These are phyloP conservation scores for Gobio occitaniae DNA, from an alignment of 2,797 vertebrate genomes.

Conservation along the genomic window DNA sequence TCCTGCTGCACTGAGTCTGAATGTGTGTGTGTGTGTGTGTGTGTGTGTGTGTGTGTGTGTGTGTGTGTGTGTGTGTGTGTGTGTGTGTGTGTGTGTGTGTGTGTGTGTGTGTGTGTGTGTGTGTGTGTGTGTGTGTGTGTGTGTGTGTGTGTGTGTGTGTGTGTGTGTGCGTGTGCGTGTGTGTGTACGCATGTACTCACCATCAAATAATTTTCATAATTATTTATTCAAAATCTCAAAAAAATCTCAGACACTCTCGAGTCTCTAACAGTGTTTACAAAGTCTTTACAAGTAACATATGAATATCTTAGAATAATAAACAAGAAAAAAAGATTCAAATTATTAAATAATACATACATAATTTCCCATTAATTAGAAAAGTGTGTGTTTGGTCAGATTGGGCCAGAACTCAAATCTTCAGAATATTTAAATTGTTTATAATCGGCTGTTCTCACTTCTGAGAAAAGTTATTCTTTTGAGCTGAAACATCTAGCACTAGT, in stretches of 20 bases:
- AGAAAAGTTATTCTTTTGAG: not conserved
- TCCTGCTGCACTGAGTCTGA: not conserved
- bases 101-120: too few relatives aligned
- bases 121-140: not conserved
- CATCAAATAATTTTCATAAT: not conserved
- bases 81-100: too few relatives aligned
- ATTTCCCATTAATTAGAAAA: not conserved
- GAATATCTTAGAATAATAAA: not conserved
- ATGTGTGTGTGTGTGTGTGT: not conserved
- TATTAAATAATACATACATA: not conserved
- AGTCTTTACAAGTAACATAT: not conserved
- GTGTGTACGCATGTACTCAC: not conserved
- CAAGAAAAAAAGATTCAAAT: not conserved
- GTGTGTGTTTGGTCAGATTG: not conserved
- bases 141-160: too few relatives aligned
- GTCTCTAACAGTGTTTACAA: not conserved
- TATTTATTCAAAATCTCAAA: slow-evolving; percentile 11
- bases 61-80: too few relatives aligned
- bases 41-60: not conserved
- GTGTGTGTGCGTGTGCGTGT: too few relatives aligned
- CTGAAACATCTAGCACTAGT: not conserved
- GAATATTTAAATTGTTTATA: not conserved
- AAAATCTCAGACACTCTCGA: not conserved
- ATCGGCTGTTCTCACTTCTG: not conserved
- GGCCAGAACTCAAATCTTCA: not conserved